Percentiles rank a stretch among this genome's conserved stretches.
These are phyloP conservation scores for Stegophylla sp. DNA, from an alignment of 2,888 invertebrate species.

Conservation along the genomic window DNA sequence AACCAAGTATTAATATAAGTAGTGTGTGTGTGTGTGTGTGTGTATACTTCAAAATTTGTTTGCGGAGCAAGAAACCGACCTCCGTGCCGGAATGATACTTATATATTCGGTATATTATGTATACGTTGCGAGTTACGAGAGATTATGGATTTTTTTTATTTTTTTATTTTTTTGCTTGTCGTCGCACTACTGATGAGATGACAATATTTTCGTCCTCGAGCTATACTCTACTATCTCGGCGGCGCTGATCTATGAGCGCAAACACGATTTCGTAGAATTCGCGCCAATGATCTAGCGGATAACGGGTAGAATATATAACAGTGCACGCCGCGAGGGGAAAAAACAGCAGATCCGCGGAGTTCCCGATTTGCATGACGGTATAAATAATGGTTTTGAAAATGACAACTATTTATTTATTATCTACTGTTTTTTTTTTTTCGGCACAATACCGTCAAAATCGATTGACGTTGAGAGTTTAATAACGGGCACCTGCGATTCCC, in stretches of 20 bases:
- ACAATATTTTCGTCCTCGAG: not conserved
- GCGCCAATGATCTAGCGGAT: no score
- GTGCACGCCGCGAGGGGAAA: not conserved
- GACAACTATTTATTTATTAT: not conserved
- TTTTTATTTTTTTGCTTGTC: not conserved
- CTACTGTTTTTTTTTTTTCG: not conserved
- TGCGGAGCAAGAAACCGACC: constrained; percentile 21
- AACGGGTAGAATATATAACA: no score
- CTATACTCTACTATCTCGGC: no score
- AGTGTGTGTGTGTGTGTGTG: no score
- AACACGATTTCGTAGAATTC: constrained; percentile 22
- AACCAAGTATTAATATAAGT: not conserved
- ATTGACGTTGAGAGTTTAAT: not conserved
- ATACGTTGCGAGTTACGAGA: not conserved
- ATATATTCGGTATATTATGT: no score
- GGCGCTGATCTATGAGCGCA: constrained; percentile 2
- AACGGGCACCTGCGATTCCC: not conserved
- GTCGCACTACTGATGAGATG: constrained; percentile 25
- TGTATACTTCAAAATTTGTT: not conserved
- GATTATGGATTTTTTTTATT: constrained; percentile 4
- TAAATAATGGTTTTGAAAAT: no score
- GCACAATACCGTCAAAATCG: not conserved
- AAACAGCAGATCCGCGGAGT: not conserved
- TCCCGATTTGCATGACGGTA: not conserved
- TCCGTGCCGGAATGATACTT: constrained; percentile 16